Conservation (phyloP, 2,113 vertebrate genomes). For the Austrofundulus limnaeus region DNA sequence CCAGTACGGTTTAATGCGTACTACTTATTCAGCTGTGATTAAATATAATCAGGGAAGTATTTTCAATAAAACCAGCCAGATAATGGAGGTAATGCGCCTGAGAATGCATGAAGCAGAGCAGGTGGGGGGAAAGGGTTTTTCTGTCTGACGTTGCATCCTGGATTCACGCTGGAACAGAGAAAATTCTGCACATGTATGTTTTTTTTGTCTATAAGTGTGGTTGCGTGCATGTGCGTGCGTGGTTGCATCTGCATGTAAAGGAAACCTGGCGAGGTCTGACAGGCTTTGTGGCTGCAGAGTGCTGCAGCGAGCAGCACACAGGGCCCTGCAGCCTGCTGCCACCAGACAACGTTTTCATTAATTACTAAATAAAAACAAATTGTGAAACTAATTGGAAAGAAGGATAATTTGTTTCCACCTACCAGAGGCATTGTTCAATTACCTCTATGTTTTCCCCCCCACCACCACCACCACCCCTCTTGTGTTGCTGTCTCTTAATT, state of each 20-base stretch:
- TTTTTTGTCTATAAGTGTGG: constrained; percentile 41
- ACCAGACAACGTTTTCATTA: constrained; percentile 79
- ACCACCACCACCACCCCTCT: not conserved
- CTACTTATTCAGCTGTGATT: constrained; percentile 61
- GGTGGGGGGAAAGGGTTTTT: constrained; percentile 25
- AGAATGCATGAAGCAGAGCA: constrained; percentile 38
- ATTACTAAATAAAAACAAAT: constrained; percentile 87
- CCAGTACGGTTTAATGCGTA: constrained; percentile 50
- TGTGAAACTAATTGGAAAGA: constrained; percentile 84
- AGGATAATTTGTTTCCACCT: constrained; percentile 79
- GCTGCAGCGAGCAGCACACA: constrained; percentile 53
- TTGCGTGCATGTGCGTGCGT: constrained; percentile 49
- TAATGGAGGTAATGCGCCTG: constrained; percentile 54
- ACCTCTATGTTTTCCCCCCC: constrained; percentile 58
- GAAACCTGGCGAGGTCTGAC: constrained; percentile 65
- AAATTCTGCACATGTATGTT: constrained; percentile 17
- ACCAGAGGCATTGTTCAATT: constrained; percentile 83
- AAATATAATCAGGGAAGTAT: constrained; percentile 62
- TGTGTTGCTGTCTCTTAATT: constrained; percentile 57
- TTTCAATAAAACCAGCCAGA: constrained; percentile 59
- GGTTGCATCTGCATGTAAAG: constrained; percentile 58
- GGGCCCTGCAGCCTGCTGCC: constrained; percentile 70
- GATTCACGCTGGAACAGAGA: constrained; percentile 10
- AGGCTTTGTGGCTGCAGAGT: constrained; percentile 48
- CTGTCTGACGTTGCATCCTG: constrained; percentile 23